Conservation (phyloP, 2,888 invertebrate species). For the Ormia ochracea region DNA sequence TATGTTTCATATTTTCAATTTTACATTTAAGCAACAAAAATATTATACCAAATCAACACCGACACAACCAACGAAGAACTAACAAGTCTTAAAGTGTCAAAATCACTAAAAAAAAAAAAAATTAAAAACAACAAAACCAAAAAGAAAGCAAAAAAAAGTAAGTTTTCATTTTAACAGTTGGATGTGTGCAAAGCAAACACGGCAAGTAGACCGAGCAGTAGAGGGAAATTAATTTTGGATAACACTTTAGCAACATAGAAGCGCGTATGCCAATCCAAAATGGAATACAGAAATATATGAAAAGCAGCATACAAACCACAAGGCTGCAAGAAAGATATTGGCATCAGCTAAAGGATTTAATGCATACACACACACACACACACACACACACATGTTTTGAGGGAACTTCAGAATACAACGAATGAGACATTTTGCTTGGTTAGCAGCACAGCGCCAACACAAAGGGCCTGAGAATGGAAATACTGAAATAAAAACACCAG, state of each 20-base stretch:
- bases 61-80: slow-evolving; percentile 34
- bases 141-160: slow-evolving; percentile 13
- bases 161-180: slow-evolving; percentile 31
- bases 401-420: slow-evolving; percentile 28
- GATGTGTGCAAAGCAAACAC: background rate
- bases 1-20: slow-evolving; percentile 64
- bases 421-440: background rate
- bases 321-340: slow-evolving; percentile 15
- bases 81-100: slow-evolving; percentile 59
- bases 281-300: background rate
- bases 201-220: background rate
- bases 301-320: background rate
- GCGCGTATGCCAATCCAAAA: slow-evolving; percentile 25
- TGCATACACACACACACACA: slow-evolving; percentile 57
- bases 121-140: too few species aligned
- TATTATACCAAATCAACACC: slow-evolving; percentile 22
- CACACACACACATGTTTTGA: slow-evolving; percentile 36
- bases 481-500: slow-evolving; percentile 36
- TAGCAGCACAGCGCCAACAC: background rate
- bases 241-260: slow-evolving; percentile 29
- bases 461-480: background rate
- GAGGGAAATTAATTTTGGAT: background rate
- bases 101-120: too few species aligned
- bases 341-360: slow-evolving; percentile 60
- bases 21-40: slow-evolving; percentile 68